Evolutionary conservation across 2,113 vertebrate species (phyloP).

Genomic region (Myiopsitta monachus): DNA sequence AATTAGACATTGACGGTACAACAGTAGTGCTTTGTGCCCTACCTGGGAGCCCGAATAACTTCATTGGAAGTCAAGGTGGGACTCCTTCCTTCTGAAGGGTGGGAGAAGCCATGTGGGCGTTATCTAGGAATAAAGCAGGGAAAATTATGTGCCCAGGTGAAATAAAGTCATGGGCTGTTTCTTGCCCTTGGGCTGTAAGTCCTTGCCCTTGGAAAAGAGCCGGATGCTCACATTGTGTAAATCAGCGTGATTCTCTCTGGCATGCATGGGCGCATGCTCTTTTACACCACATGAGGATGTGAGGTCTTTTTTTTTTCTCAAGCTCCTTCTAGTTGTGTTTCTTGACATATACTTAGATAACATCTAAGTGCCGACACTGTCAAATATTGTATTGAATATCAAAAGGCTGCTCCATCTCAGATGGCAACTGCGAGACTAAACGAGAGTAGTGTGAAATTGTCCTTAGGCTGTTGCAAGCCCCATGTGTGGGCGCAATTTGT

Average conservation of each 20-base stretch:
- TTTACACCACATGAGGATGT: background rate
- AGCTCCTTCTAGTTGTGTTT: background rate
- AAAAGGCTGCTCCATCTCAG: slow-evolving; percentile 41
- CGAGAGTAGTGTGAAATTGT: slow-evolving; percentile 42
- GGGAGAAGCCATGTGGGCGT: background rate
- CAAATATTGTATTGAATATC: slow-evolving; percentile 45
- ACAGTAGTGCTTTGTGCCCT: background rate
- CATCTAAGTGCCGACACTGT: background rate
- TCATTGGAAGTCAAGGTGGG: background rate
- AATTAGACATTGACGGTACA: background rate
- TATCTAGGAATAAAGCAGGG: background rate
- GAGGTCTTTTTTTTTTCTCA: background rate
- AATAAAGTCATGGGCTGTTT: background rate
- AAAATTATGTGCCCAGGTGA: background rate
- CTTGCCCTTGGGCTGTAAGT: background rate
- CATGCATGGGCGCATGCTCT: background rate
- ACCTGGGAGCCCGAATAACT: background rate
- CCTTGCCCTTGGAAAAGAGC: slow-evolving; percentile 19
- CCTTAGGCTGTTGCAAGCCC: background rate
- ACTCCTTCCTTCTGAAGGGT: background rate
- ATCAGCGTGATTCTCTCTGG: background rate
- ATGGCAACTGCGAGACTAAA: slow-evolving; percentile 24
- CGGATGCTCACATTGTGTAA: background rate
- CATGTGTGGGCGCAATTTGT: slow-evolving; percentile 33
- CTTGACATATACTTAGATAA: background rate